A percentile compares a stretch with the other conserved stretches of the same genome.
Conservation (phyloP, 2,113 vertebrate genomes). For the Maylandia zebra region DNA sequence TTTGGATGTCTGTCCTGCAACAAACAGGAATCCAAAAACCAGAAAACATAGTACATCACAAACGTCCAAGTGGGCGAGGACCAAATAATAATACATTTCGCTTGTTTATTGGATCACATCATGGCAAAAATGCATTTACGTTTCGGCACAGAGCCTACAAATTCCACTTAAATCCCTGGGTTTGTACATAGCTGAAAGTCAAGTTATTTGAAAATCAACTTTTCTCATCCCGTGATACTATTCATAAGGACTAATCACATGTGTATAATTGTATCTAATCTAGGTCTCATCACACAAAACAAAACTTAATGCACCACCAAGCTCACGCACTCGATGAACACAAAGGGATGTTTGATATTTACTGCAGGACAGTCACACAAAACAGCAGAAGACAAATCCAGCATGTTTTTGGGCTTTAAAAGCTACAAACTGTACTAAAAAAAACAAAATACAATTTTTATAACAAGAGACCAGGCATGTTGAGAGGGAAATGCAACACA, state of each 20-base stretch:
- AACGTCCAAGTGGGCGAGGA: neutral
- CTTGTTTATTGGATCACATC: neutral
- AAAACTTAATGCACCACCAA: neutral
- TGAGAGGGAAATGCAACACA: neutral
- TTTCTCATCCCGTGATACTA: neutral
- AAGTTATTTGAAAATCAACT: neutral
- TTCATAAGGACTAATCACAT: neutral
- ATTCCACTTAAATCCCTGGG: neutral
- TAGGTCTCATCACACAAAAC: neutral
- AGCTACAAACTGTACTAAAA: neutral
- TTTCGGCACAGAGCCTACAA: neutral
- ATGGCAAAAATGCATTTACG: neutral
- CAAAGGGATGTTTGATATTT: neutral
- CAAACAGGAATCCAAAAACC: neutral
- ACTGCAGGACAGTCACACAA: neutral
- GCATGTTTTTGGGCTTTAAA: neutral
- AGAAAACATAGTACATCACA: neutral
- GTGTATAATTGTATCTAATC: neutral
- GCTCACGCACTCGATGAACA: fast-evolving
- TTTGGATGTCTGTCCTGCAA: neutral
- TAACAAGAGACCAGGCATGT: neutral
- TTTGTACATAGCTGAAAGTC: neutral
- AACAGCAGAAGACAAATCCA: neutral
- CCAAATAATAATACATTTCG: neutral
- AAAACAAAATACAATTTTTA: neutral